These are phyloP conservation scores for Garra rufa DNA, from an alignment of 2,113 vertebrate species.

Conservation along the genomic window DNA sequence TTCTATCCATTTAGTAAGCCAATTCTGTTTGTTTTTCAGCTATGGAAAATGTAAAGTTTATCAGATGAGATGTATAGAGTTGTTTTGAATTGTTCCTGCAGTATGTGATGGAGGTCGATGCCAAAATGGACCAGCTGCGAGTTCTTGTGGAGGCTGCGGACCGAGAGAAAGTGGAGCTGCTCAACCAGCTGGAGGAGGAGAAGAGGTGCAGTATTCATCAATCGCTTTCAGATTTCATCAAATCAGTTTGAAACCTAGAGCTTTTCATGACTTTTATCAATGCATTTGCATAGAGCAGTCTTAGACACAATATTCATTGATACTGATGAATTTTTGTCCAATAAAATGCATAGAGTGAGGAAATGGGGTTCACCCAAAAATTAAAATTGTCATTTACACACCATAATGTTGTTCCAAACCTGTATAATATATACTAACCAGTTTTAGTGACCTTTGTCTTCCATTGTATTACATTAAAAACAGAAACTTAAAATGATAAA, in stretches of 20 bases:
- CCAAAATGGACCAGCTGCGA: constrained; percentile 96
- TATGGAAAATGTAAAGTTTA: neutral
- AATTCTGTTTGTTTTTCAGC: neutral
- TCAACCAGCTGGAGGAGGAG: constrained; percentile 97
- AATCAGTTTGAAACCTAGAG: neutral
- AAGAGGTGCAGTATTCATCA: constrained; percentile 82
- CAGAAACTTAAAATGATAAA: neutral
- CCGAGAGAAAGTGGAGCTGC: constrained; percentile 93
- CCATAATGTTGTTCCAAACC: neutral
- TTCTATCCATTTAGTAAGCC: neutral
- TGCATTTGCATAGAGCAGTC: neutral
- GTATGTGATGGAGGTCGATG: constrained; percentile 87
- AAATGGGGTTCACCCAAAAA: neutral
- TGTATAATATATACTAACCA: neutral
- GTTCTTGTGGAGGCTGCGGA: constrained; percentile 94
- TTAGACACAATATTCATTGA: neutral
- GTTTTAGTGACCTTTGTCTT: neutral
- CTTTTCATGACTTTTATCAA: neutral
- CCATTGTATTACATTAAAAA: too few relatives aligned
- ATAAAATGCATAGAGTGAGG: neutral
- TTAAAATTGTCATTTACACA: neutral
- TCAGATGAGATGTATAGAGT: neutral
- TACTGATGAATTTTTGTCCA: neutral
- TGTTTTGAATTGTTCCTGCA: constrained; percentile 20
- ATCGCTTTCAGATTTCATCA: neutral